Base-by-base conservation (phyloP, 2,113 vertebrate genomes). In the Channa maculata region DNA sequence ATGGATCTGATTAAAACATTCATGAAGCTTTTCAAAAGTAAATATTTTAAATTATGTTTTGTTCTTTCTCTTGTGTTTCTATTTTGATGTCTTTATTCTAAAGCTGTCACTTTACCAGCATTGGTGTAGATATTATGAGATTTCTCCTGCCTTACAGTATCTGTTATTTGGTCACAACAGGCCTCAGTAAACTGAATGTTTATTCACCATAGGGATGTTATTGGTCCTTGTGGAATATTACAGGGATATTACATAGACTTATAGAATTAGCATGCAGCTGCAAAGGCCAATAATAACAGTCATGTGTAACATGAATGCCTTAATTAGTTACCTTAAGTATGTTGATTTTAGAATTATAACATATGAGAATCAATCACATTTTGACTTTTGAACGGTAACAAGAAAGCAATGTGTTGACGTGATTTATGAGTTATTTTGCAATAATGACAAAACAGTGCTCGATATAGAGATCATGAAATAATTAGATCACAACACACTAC, bases 281-380 rank as follows among this genome's bases (percentile, higher is more conserved):
- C 61, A 67, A n/a, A 41, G 5, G n/a, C 34, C 46, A 54, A 61
- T 59, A 78, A 80, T 68, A 75, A 67, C 60, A 50, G 41, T 65
- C 70, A 70, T 78, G 71, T 75, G 24, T 24, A 24, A 24, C 24
- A 24, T 24, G 24, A 24, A 24, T 24, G 24, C 24, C 59, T 49
- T 53, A 12, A 64, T 65, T 24, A 53, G 54, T 51, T 34, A 53
- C 64, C 44, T 9, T 60, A 36, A 60, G 75, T 70, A 54, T 51
- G 65, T 45, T 44, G 39, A 66, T 57, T 58, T 45, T 3, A 53
- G 9, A 36, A 24, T 24, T 24, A 24, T 70, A 5, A 55, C 44
- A 37, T 9, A 45, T 49, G 57, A 58, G 11, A 71, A 45, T 59
- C 7, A 24, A 57, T 6, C 44, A 49, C 14, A 24, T 64, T 68